Conservation (phyloP, 2,888 invertebrate species). For the Panopea generosa region DNA sequence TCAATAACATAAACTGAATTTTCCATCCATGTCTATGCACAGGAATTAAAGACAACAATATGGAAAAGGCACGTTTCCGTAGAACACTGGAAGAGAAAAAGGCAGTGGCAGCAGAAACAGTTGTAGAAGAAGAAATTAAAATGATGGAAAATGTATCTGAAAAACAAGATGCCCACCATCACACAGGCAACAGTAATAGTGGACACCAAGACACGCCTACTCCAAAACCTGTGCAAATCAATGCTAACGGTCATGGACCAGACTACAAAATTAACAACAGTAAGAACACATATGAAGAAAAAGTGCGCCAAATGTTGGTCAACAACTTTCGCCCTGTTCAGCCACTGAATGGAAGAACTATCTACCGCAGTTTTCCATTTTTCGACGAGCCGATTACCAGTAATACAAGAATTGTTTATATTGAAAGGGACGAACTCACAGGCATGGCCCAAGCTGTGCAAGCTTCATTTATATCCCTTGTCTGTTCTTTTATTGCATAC, state of each 20-base stretch:
- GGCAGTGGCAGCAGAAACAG: not conserved
- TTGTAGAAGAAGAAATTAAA: conserved; percentile 23
- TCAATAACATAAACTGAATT: too few relatives aligned
- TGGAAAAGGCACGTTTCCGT: conserved; percentile 51
- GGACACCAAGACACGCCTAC: not conserved
- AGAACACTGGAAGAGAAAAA: conserved; percentile 36
- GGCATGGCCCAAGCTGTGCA: not conserved
- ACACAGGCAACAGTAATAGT: too few relatives aligned
- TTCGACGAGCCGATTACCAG: conserved; percentile 35
- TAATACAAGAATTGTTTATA: conserved; percentile 39
- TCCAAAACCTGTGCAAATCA: not conserved
- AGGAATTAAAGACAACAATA: conserved; percentile 65
- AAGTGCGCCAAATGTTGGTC: conserved; percentile 68
- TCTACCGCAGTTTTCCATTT: conserved; percentile 77
- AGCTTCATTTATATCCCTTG: not conserved
- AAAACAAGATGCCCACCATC: too few relatives aligned
- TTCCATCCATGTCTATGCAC: too few relatives aligned
- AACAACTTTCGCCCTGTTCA: conserved; percentile 82
- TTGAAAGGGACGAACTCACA: conserved; percentile 31
- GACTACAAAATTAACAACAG: not conserved
- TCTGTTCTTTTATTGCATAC: too few relatives aligned
- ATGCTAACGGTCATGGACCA: conserved; percentile 1
- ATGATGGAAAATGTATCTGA: not conserved
- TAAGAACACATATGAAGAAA: not conserved
- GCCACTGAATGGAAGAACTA: conserved; percentile 75